Conservation (phyloP, 1,140 invertebrate genomes). For the Cherax destructor region DNA sequence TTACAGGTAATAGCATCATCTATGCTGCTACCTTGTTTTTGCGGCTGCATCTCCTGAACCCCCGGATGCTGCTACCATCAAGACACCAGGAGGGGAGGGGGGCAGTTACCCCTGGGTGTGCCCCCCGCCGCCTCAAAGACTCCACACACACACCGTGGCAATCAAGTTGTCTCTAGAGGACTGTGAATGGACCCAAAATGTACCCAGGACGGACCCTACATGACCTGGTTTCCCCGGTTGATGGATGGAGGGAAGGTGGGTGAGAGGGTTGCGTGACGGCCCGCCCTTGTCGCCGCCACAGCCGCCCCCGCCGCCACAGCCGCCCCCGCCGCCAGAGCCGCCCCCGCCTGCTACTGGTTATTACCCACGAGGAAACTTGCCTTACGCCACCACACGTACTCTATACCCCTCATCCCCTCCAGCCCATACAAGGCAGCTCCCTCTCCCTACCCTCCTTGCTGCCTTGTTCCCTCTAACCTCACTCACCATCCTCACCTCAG, state of each 20-base stretch:
- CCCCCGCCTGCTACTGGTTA: neutral
- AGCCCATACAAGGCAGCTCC: neutral
- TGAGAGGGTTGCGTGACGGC: neutral
- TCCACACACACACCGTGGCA: neutral
- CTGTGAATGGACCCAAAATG: neutral
- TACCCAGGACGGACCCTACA: neutral
- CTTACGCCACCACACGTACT: constrained; percentile 4
- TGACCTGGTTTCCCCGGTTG: constrained; percentile 3
- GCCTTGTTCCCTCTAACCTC: neutral
- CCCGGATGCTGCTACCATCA: no score
- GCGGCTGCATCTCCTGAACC: no score
- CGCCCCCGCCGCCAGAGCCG: no score
- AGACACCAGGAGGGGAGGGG: no score
- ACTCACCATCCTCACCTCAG: neutral
- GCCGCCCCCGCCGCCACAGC: no score
- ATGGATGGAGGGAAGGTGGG: neutral
- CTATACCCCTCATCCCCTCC: neutral
- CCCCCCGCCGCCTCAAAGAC: no score
- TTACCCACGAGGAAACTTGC: neutral
- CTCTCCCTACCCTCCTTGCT: neutral
- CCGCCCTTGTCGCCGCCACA: no score
- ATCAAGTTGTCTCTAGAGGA: neutral
- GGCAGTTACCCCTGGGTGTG: no score
- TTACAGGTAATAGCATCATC: no score
- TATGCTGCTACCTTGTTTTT: no score